A percentile compares a stretch with the other conserved stretches of the same genome.
Evolutionary conservation across 2,888 invertebrate genomes (phyloP).

Genomic region (Callinectes sapidus): DNA sequence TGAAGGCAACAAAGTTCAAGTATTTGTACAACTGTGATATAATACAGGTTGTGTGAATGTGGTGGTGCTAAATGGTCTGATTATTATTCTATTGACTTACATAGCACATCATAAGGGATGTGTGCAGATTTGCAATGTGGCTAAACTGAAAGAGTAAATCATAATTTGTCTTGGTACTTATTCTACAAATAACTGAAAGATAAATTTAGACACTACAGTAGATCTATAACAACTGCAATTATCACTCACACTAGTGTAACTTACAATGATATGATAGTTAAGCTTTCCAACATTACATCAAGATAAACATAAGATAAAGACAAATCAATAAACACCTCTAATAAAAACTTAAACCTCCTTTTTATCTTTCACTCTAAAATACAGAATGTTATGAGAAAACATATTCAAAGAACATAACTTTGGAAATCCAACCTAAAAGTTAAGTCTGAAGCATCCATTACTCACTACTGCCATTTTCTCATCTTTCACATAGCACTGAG

Average conservation of each 20-base stretch:
- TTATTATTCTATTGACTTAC: conserved; percentile 11
- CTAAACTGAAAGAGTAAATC: conserved; percentile 17
- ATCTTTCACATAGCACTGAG: not conserved
- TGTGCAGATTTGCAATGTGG: conserved; percentile 24
- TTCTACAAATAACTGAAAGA: not conserved
- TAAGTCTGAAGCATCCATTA: not conserved
- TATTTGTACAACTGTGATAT: not conserved
- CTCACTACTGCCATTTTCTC: not conserved
- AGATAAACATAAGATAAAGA: not conserved
- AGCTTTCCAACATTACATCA: not conserved
- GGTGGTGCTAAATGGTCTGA: not conserved
- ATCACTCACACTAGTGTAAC: not conserved
- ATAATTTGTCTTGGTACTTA: not conserved
- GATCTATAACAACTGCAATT: not conserved
- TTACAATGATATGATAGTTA: not conserved
- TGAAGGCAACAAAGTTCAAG: not conserved
- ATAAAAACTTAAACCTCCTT: not conserved
- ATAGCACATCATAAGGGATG: not conserved
- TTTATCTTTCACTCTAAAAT: not conserved
- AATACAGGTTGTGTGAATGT: not conserved
- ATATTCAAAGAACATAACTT: not conserved
- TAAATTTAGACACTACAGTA: not conserved
- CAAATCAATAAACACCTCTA: not conserved
- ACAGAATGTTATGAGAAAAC: not conserved
- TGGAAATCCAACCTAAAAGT: not conserved